Percentiles rank a stretch among this genome's conserved stretches.
Conservation (phyloP, 2,797 vertebrate species). For the Acrocephalus scirpaceus region DNA sequence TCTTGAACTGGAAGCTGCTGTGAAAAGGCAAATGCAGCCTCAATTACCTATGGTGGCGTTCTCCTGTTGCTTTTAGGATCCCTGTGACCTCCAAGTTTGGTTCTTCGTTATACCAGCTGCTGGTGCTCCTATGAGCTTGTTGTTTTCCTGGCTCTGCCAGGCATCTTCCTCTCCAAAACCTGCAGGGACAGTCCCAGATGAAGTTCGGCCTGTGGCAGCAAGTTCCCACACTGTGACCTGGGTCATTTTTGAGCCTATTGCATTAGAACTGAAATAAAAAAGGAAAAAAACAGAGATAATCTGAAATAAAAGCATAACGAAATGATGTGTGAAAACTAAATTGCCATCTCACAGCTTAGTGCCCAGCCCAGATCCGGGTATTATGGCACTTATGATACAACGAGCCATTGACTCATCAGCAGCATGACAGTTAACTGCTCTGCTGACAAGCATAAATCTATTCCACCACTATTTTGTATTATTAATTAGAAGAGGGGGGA, state of each 20-base stretch:
- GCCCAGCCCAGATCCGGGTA: constrained; percentile 46
- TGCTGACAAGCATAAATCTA: constrained; percentile 71
- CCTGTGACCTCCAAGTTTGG: background rate
- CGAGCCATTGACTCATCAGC: constrained; percentile 71
- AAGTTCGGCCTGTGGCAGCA: background rate
- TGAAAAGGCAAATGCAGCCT: background rate
- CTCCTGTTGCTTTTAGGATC: background rate
- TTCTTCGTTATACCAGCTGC: background rate
- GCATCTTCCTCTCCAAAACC: background rate
- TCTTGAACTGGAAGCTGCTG: background rate
- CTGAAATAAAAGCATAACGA: constrained; percentile 54
- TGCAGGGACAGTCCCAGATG: background rate
- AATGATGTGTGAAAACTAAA: constrained; percentile 68
- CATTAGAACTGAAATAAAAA: constrained; percentile 4
- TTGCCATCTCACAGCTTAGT: constrained; percentile 48
- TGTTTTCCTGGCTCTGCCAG: background rate
- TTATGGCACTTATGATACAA: constrained; percentile 62
- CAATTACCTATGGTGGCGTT: background rate
- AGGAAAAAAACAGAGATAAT: constrained; percentile 6
- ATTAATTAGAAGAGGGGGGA: constrained; percentile 64
- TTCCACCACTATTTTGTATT: constrained; percentile 38
- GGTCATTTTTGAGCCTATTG: background rate
- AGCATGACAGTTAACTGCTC: constrained; percentile 58
- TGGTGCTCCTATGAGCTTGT: background rate
- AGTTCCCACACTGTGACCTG: constrained; percentile 8